phyloP scores from a whole-genome alignment of 2,797 vertebrate genomes.

The Bucorvus abyssinicus region DNA sequence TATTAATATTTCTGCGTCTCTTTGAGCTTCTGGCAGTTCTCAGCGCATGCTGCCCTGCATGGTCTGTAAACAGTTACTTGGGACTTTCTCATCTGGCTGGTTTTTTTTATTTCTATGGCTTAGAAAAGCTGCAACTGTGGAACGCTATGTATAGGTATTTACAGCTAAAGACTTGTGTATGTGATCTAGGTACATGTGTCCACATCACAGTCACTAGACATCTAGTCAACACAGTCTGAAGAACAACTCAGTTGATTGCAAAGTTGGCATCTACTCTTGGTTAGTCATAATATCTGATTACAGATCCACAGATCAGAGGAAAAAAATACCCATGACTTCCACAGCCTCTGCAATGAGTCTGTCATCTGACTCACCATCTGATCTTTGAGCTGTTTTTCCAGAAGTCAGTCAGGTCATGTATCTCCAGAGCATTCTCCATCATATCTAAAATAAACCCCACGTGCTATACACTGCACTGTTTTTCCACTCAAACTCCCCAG shows the following conservation, averaged over 20 bases:
- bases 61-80: background rate
- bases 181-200: background rate
- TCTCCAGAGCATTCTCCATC: background rate
- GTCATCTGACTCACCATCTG: background rate
- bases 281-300: background rate
- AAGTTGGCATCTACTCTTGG: background rate
- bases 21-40: background rate
- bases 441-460: background rate
- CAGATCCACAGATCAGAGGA: background rate
- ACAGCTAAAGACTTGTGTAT: background rate
- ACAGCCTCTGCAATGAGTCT: background rate
- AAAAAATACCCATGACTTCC: background rate
- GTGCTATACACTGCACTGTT: background rate
- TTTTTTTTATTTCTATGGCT: background rate
- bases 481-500: background rate
- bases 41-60: background rate
- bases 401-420: background rate
- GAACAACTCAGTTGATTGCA: background rate
- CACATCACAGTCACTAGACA: background rate
- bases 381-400: background rate
- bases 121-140: background rate
- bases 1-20: background rate
- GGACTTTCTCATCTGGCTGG: background rate
- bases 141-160: background rate
- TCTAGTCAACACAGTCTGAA: background rate